Conservation (phyloP, 2,888 invertebrate genomes). For the Ligdia adustata region DNA sequence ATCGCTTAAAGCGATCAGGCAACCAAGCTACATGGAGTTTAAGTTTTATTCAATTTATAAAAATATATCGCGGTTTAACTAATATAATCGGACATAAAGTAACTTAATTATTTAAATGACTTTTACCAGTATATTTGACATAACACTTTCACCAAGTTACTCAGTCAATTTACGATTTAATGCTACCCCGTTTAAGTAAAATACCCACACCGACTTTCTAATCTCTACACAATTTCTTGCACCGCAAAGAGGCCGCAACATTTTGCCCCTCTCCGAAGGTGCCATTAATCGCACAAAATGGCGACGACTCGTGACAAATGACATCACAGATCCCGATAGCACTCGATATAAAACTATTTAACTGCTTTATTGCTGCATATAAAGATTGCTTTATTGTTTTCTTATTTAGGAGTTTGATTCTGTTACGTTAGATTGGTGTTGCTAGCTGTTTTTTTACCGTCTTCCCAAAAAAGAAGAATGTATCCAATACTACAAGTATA, state of each 20-base stretch:
- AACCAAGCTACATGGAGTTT: no score
- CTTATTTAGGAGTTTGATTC: conserved; percentile 9
- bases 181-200: not conserved
- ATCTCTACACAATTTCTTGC: conserved; percentile 1
- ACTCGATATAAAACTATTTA: conserved; percentile 66
- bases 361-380: conserved; percentile 61
- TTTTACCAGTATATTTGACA: no score
- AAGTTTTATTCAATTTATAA: no score
- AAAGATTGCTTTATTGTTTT: conserved; percentile 39
- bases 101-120: no score
- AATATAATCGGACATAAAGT: no score
- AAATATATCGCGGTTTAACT: no score
- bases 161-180: not conserved
- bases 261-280: conserved; percentile 8
- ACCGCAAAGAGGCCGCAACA: conserved; percentile 15
- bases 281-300: conserved; percentile 29
- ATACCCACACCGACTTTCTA: not conserved
- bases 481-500: no score
- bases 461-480: no score
- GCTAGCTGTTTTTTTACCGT: no score
- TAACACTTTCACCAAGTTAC: no score
- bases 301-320: conserved; percentile 60
- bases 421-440: conserved; percentile 2
- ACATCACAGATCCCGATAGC: conserved; percentile 46
- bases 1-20: no score